phyloP scores from a whole-genome alignment of 2,797 vertebrate species.

The Notamacropus eugenii region DNA sequence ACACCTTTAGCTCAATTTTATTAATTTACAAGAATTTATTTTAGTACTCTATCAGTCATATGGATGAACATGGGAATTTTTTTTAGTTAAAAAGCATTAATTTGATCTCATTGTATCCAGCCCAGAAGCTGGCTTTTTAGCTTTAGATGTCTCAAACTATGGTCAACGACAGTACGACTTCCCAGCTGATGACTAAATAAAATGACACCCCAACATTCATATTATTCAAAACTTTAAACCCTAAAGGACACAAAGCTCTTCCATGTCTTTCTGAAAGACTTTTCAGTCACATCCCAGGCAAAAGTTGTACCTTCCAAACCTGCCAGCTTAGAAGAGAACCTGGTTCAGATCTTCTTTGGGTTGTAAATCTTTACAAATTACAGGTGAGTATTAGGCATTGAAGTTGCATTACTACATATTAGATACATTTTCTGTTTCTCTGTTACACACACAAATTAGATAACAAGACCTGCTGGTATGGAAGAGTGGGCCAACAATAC shows the following conservation, averaged over 20 bases:
- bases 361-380: constrained; percentile 51
- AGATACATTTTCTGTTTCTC: constrained; percentile 45
- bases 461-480: constrained; percentile 78
- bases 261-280: constrained; percentile 67
- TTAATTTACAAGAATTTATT: not conserved
- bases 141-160: not conserved
- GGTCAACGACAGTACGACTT: not conserved
- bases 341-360: constrained; percentile 3
- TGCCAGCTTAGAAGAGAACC: constrained; percentile 56
- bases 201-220: constrained; percentile 62
- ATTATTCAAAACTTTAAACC: constrained; percentile 57
- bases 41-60: not conserved
- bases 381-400: constrained; percentile 2
- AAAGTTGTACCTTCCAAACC: constrained; percentile 51
- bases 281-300: constrained; percentile 77
- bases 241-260: constrained; percentile 61
- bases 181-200: not conserved
- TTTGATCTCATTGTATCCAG: not conserved
- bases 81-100: not conserved
- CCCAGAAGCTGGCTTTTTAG: not conserved
- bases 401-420: constrained; percentile 38
- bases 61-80: not conserved
- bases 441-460: constrained; percentile 80
- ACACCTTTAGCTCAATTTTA: not conserved
- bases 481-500: constrained; percentile 80